A percentile compares a stretch with the other conserved stretches of the same genome.
These are phyloP conservation scores for Vidua chalybeata DNA, from an alignment of 2,113 vertebrate genomes.

Conservation along the genomic window DNA sequence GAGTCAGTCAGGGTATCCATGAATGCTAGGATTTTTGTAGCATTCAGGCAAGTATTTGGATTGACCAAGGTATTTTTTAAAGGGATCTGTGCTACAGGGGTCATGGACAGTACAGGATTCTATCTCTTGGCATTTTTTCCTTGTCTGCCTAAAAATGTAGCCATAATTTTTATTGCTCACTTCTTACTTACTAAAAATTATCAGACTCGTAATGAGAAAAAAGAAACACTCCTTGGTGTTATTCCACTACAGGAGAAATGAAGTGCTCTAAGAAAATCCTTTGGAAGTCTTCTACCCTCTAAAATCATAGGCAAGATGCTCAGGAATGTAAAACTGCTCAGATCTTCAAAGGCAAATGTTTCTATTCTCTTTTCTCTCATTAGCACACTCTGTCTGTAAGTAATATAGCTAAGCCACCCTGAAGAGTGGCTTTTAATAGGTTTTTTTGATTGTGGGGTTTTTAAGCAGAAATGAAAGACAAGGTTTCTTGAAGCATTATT, in stretches of 20 bases:
- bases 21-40: background rate
- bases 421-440: background rate
- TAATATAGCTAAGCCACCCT: background rate
- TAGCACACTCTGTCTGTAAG: background rate
- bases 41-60: background rate
- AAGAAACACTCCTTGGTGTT: background rate
- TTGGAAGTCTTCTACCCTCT: background rate
- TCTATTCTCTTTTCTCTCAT: background rate
- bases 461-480: background rate
- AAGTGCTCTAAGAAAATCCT: background rate
- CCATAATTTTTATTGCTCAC: background rate
- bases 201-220: background rate
- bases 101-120: fast-evolving
- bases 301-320: background rate
- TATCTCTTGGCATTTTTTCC: background rate
- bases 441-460: fast-evolving
- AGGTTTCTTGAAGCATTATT: background rate
- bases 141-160: background rate
- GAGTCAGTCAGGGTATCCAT: background rate
- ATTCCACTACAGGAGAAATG: background rate
- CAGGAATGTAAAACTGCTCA: background rate
- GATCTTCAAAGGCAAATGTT: background rate
- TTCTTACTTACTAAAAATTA: background rate
- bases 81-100: background rate
- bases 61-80: background rate